phyloP scores from a whole-genome alignment of 2,888 invertebrate genomes.

The Dynastes hyllus region DNA sequence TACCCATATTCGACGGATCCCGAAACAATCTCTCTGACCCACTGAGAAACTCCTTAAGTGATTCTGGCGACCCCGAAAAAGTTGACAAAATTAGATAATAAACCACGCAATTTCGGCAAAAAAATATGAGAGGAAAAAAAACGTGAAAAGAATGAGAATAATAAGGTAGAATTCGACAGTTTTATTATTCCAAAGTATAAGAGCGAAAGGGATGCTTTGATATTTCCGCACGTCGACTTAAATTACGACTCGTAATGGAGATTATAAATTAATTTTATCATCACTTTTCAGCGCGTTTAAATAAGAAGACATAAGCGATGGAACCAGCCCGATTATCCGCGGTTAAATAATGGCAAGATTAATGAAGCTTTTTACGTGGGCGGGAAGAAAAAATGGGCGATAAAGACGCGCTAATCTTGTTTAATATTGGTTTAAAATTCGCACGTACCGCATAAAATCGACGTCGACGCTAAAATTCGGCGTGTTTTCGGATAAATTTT shows the following conservation, averaged over 20 bases:
- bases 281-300: conserved; percentile 12
- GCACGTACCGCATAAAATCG: too few species aligned
- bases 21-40: too few species aligned
- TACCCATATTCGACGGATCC: too few species aligned
- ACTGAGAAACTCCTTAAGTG: not conserved
- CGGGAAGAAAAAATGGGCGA: too few species aligned
- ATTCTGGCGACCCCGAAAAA: not conserved
- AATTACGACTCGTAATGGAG: not conserved
- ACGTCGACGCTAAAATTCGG: too few species aligned
- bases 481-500: too few species aligned
- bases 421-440: too few species aligned
- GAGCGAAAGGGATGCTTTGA: not conserved
- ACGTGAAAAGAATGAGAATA: not conserved
- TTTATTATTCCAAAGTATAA: not conserved
- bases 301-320: not conserved
- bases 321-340: not conserved
- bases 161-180: conserved; percentile 5
- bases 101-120: not conserved
- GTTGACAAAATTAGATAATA: conserved; percentile 2
- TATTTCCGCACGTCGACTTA: not conserved
- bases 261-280: conserved; percentile 12
- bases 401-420: too few species aligned
- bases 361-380: not conserved
- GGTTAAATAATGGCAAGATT: conserved; percentile 7
- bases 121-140: not conserved